Conservation (phyloP, 1,140 invertebrate species). For the Steinernema khuongi region DNA sequence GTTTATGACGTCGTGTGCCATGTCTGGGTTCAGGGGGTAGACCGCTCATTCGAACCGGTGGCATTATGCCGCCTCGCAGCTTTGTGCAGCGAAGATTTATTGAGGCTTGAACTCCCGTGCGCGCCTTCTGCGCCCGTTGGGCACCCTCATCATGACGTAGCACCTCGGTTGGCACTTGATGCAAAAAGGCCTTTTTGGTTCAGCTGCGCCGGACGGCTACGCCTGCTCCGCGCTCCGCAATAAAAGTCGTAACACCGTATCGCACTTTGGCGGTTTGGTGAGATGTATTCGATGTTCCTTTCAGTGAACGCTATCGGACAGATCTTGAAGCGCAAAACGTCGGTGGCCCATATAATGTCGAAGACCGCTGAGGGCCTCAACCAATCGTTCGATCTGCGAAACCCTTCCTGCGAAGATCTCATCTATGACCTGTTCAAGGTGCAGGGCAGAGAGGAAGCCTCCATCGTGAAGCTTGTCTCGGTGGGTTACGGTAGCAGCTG, state of each 20-base stretch:
- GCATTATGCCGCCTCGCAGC: no score
- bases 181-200: no score
- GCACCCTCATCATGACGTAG: no score
- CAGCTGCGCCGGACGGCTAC: no score
- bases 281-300: background rate
- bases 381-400: slow-evolving; percentile 37
- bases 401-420: slow-evolving; percentile 46
- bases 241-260: background rate
- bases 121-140: no score
- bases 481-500: slow-evolving; percentile 20
- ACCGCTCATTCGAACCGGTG: background rate
- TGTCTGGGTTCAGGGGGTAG: background rate
- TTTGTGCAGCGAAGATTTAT: no score
- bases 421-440: slow-evolving; percentile 57
- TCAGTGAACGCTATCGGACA: slow-evolving; percentile 21
- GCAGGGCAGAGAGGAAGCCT: slow-evolving; percentile 49
- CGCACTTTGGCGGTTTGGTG: background rate
- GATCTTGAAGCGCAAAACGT: slow-evolving; percentile 34
- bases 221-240: no score
- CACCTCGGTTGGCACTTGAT: no score
- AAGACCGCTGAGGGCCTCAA: slow-evolving; percentile 35
- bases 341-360: slow-evolving; percentile 35
- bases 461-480: slow-evolving; percentile 48
- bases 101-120: no score
- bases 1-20: background rate